These are phyloP conservation scores for Aphis craccivora DNA, from an alignment of 1,140 invertebrate genomes.

Conservation along the genomic window DNA sequence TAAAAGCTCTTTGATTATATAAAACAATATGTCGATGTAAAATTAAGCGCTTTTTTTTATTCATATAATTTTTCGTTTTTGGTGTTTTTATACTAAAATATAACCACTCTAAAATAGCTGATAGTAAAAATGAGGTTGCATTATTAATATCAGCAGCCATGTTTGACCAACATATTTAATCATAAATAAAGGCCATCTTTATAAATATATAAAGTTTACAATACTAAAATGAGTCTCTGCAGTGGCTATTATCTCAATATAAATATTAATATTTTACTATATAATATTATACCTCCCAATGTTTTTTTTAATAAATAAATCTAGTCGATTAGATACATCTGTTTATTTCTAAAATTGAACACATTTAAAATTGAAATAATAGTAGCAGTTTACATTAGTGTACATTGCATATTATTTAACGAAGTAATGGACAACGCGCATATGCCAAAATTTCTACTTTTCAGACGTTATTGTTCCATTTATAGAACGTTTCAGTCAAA, in stretches of 20 bases:
- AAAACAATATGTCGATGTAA: neutral
- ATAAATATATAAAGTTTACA: neutral
- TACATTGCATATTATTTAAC: neutral
- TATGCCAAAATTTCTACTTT: neutral
- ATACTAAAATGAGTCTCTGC: neutral
- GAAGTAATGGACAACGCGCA: neutral
- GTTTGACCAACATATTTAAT: neutral
- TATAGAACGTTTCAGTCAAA: neutral
- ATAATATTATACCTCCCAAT: neutral
- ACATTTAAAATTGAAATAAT: neutral
- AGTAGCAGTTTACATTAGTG: neutral
- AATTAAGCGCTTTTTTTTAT: neutral
- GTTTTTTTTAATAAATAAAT: neutral
- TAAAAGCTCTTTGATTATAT: neutral
- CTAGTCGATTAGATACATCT: neutral
- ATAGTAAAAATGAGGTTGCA: neutral
- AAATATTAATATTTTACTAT: neutral
- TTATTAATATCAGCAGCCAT: neutral
- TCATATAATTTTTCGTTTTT: neutral
- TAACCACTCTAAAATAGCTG: neutral
- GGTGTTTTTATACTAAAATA: neutral
- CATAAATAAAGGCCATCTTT: neutral
- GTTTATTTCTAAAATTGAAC: neutral
- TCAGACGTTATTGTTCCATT: neutral
- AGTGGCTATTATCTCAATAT: neutral